A percentile compares a stretch with the other conserved stretches of the same genome.
phyloP scores from a whole-genome alignment of 2,113 vertebrate genomes.

The Thomomys bottae region DNA sequence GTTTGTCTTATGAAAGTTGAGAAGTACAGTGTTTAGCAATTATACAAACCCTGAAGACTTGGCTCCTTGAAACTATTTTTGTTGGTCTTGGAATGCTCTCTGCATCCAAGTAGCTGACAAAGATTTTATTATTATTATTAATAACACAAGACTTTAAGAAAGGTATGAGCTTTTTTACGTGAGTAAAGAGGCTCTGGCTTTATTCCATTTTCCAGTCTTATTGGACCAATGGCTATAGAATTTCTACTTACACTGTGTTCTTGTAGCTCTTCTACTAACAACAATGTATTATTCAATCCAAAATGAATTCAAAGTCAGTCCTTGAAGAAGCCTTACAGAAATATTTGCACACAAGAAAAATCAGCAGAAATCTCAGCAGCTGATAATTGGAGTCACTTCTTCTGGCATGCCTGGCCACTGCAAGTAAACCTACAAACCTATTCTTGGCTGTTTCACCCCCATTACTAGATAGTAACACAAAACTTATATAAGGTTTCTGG shows the following conservation, averaged over 20 bases:
- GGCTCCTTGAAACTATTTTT: conserved; percentile 71
- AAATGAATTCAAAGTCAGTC: conserved; percentile 40
- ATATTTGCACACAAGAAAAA: conserved; percentile 46
- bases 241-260: conserved; percentile 42
- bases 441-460: neutral
- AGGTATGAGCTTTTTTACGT: conserved; percentile 57
- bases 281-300: conserved; percentile 50
- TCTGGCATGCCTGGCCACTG: neutral
- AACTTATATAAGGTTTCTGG: neutral
- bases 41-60: conserved; percentile 70
- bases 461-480: conserved; percentile 9
- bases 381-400: neutral
- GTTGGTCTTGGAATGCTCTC: conserved; percentile 70
- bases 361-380: conserved; percentile 11
- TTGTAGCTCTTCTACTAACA: conserved; percentile 49
- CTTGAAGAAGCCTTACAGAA: conserved; percentile 51
- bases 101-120: conserved; percentile 72
- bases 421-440: neutral
- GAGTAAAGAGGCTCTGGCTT: conserved; percentile 61
- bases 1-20: conserved; percentile 73
- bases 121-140: conserved; percentile 74
- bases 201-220: conserved; percentile 52
- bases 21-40: conserved; percentile 67
- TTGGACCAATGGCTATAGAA: conserved; percentile 24
- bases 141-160: conserved; percentile 62